phyloP scores from a whole-genome alignment of 2,888 invertebrate genomes.

The Acleris laterana region DNA sequence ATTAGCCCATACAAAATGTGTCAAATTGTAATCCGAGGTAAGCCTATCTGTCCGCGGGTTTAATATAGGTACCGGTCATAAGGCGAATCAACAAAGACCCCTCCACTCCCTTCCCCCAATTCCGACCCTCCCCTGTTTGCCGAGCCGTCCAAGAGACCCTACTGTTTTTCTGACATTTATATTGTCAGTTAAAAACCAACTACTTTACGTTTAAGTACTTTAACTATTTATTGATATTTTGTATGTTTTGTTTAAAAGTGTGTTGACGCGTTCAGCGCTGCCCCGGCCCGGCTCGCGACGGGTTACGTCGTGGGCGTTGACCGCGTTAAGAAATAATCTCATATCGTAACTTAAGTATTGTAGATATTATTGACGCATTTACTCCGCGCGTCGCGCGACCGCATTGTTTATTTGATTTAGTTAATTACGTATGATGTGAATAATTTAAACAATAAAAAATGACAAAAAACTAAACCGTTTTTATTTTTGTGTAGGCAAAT shows the following conservation, averaged over 20 bases:
- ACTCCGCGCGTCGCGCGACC: slow-evolving; percentile 12
- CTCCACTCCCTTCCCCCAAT: too few relatives aligned
- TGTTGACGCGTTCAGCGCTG: too few relatives aligned
- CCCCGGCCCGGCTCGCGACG: too few relatives aligned
- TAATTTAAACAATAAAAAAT: background rate
- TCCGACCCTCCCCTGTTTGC: too few relatives aligned
- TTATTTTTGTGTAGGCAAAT: background rate
- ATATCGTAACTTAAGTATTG: slow-evolving; percentile 21
- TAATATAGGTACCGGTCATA: too few relatives aligned
- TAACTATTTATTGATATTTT: slow-evolving; percentile 19
- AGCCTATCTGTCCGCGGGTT: too few relatives aligned
- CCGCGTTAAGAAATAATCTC: slow-evolving; percentile 17
- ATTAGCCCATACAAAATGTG: too few relatives aligned
- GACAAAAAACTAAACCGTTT: background rate
- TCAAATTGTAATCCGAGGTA: too few relatives aligned
- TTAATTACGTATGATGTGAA: slow-evolving; percentile 15
- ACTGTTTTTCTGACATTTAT: too few relatives aligned
- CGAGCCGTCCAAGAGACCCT: too few relatives aligned
- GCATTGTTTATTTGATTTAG: slow-evolving; percentile 29
- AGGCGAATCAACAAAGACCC: too few relatives aligned
- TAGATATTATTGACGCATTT: slow-evolving; percentile 30
- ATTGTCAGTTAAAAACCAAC: too few relatives aligned
- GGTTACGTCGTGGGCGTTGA: background rate
- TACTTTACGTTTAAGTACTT: slow-evolving; percentile 1
- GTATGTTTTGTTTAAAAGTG: slow-evolving; percentile 10